Evolutionary conservation across 2,113 vertebrate species (phyloP), one percentile per base, ranked within the genome.

Genomic region (Takifugu bimaculatus): DNA sequence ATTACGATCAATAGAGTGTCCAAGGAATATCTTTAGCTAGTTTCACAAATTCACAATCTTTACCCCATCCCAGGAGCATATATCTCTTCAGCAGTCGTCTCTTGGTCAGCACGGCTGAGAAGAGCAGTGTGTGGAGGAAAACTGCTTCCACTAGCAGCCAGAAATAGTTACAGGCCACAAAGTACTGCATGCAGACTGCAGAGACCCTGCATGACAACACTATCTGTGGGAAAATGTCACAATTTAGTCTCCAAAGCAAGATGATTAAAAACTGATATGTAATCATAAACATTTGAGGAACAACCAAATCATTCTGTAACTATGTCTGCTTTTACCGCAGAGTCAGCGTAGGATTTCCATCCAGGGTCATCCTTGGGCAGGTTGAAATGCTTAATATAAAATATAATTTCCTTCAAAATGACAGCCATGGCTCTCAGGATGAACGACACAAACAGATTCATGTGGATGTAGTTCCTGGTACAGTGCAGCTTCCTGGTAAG

Each of bases 391-490:
- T 86, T 92, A 13, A 88, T 74, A 45, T 91, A 43, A 9, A 91
- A 44, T 1, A 94, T 54, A 1, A 88, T 72, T 26, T 98, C 95
- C 76, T 95, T 98, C 2, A 91, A 88, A 20, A 98, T 92, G 55
- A 98, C 86, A 0, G 91, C 91, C 45, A 78, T 35, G 0, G 94
- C 94, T 75, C 92, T 90, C 73, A 99, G 67, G 74, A 98, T 96
- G 79, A 98, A 99, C 0, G 97, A 96, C 39, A 92, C 90, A 73
- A 99, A 99, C 72, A 99, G 74, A 80, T 99, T 98, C 92, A 99
- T 96, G 78, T 99, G 97, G 86, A 99, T 98, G 85, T 94, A 98
- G 75, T 97, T 98, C 69, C 96, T 94, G 50, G 94, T 97, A 65
- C 97, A 99, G 82, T 99, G 96, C 57, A 99, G 93, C 84, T 94